Percentiles rank a stretch among this genome's conserved stretches.
These are phyloP conservation scores for Phyllopteryx taeniolatus DNA, from an alignment of 2,113 vertebrate species.

Conservation along the genomic window DNA sequence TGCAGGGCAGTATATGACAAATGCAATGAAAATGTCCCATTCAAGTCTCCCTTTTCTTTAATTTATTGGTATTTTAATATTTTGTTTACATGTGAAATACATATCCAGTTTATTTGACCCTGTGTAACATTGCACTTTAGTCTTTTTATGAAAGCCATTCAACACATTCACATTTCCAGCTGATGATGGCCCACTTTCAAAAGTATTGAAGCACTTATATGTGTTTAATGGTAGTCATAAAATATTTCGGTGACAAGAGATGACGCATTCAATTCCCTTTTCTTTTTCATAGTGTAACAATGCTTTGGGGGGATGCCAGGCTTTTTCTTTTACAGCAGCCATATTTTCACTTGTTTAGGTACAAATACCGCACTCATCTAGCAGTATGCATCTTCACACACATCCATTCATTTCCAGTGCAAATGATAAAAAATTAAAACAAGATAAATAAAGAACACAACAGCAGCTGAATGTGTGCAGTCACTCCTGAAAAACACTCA, in stretches of 20 bases:
- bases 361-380: neutral
- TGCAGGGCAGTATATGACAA: no score
- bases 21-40: neutral
- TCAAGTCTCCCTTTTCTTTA: slow-evolving; percentile 7
- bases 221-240: neutral
- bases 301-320: slow-evolving; percentile 35
- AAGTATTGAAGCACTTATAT: slow-evolving; percentile 41
- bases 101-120: slow-evolving; percentile 44
- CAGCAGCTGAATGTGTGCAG: slow-evolving; percentile 53
- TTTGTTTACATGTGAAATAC: slow-evolving; percentile 51
- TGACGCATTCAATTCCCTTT: neutral
- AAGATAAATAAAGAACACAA: slow-evolving; percentile 52
- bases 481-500: slow-evolving; percentile 63
- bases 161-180: slow-evolving; percentile 51
- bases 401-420: slow-evolving; percentile 61
- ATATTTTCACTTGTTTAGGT: slow-evolving; percentile 33
- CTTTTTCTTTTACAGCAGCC: slow-evolving; percentile 44
- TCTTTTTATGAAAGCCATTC: slow-evolving; percentile 47
- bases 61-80: slow-evolving; percentile 45
- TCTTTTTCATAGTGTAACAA: slow-evolving; percentile 22
- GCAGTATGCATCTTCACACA: slow-evolving; percentile 37
- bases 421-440: slow-evolving; percentile 59
- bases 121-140: slow-evolving; percentile 58
- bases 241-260: neutral
- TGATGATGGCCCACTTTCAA: slow-evolving; percentile 32